phyloP scores from a whole-genome alignment of 2,797 vertebrate genomes.

The Champsocephalus esox region DNA sequence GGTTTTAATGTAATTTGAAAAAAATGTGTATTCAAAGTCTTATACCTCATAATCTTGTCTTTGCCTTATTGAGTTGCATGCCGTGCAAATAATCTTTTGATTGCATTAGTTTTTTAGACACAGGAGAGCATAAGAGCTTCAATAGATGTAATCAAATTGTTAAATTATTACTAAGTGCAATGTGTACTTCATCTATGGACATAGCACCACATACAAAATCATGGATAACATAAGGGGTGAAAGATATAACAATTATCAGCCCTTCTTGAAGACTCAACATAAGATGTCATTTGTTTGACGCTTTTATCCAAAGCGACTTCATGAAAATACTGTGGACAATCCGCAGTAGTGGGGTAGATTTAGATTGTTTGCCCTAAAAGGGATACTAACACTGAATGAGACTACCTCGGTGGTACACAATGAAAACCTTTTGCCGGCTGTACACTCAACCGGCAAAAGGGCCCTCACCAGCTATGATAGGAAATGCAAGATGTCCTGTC shows the following conservation, averaged over 20 bases:
- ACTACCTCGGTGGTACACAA: not conserved
- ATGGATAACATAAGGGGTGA: not conserved
- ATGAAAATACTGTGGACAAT: too few relatives aligned
- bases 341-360: not conserved
- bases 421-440: not conserved
- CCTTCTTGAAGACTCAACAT: not conserved
- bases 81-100: too few relatives aligned
- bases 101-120: too few relatives aligned
- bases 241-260: not conserved
- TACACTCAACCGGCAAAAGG: not conserved
- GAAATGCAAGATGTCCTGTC: constrained; percentile 10
- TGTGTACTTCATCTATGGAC: not conserved
- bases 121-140: not conserved
- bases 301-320: too few relatives aligned
- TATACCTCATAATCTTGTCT: too few relatives aligned
- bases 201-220: not conserved
- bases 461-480: not conserved
- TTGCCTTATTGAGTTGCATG: not conserved
- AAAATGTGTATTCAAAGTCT: not conserved
- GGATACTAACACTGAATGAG: constrained; percentile 11
- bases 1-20: too few relatives aligned
- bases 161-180: too few relatives aligned
- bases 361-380: not conserved
- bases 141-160: not conserved
- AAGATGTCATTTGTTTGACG: too few relatives aligned